Conservation (phyloP, 2,888 invertebrate species). For the Malachius bipustulatus region DNA sequence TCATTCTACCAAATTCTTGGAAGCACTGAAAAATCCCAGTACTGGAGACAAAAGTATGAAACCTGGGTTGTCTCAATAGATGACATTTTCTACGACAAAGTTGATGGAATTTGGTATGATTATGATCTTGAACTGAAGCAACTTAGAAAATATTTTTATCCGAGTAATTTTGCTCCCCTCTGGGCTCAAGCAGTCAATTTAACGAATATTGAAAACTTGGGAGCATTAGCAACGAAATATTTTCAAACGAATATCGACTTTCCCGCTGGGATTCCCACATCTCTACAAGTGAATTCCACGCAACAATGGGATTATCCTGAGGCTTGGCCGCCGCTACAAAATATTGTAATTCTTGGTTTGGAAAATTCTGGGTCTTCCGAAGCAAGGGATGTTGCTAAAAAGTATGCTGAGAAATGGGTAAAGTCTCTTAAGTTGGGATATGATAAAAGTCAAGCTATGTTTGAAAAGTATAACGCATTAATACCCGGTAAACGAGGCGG, state of each 20-base stretch:
- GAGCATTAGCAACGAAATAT: conserved; percentile 33
- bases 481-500: conserved; percentile 54
- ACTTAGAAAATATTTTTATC: conserved; percentile 54
- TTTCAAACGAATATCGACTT: conserved; percentile 38
- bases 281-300: conserved; percentile 48
- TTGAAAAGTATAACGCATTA: conserved; percentile 59
- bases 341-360: conserved; percentile 57
- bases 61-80: conserved; percentile 51
- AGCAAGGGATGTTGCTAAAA: conserved; percentile 47
- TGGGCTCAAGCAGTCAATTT: conserved; percentile 44
- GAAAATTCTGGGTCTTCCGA: conserved; percentile 44
- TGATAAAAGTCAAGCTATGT: conserved; percentile 49
- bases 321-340: conserved; percentile 75
- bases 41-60: conserved; percentile 43
- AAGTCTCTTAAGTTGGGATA: conserved; percentile 53
- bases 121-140: conserved; percentile 48
- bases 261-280: conserved; percentile 58
- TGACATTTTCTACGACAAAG: conserved; percentile 61
- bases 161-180: conserved; percentile 60
- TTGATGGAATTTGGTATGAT: conserved; percentile 71
- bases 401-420: conserved; percentile 58
- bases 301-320: conserved; percentile 78
- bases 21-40: conserved; percentile 37
- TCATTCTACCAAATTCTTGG: conserved; percentile 43
- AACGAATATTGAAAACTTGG: conserved; percentile 25